These are phyloP conservation scores for Melipona beecheii DNA, from an alignment of 2,888 invertebrate genomes.

Conservation along the genomic window DNA sequence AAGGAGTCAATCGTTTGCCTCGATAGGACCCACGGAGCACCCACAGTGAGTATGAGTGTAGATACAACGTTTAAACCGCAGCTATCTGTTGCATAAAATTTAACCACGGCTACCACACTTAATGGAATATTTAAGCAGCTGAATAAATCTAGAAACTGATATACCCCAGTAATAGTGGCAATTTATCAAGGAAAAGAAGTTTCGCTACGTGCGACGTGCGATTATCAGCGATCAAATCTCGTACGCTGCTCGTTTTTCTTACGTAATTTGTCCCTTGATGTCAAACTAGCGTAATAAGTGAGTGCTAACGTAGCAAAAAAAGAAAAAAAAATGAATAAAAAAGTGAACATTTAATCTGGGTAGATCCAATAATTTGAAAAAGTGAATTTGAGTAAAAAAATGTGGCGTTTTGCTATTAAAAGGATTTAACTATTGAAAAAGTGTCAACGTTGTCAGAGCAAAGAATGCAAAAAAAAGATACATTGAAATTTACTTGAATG, in stretches of 20 bases:
- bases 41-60: neutral
- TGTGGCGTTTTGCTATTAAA: no score
- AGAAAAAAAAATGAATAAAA: no score
- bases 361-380: no score
- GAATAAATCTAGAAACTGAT: slow-evolving; percentile 21
- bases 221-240: neutral
- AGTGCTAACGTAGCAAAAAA: neutral
- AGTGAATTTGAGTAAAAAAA: no score
- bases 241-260: neutral
- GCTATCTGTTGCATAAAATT: slow-evolving; percentile 54
- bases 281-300: neutral
- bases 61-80: slow-evolving; percentile 4
- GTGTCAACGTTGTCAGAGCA: no score
- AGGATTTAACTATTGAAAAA: no score
- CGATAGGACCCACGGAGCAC: slow-evolving; percentile 4
- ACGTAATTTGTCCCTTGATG: neutral
- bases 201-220: neutral
- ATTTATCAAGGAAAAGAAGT: slow-evolving; percentile 26
- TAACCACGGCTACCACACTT: neutral
- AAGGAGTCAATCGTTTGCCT: neutral
- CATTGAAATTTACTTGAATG: no score
- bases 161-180: neutral
- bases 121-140: slow-evolving; percentile 17
- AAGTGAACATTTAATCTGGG: no score
- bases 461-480: no score